Evolutionary conservation across 2,888 invertebrate genomes (phyloP), one percentile per base, ranked within the genome.

Genomic region (Cryptocheilus praepositus): DNA sequence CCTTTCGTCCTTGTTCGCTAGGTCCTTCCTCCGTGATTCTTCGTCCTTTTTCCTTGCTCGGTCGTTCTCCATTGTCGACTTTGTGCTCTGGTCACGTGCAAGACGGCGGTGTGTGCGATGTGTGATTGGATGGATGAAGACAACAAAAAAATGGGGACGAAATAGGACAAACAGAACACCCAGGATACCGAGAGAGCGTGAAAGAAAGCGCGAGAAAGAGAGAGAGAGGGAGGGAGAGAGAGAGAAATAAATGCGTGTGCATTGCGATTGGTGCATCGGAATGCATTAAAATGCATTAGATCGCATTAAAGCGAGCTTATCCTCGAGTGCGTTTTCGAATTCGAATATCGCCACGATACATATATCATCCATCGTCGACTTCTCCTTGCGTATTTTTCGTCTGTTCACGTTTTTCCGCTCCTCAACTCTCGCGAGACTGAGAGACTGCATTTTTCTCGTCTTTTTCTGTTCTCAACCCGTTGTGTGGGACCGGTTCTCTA

Each of bases 1-100:
- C 80, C 91, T 91, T 0, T 90, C 89, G 75, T 91, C 91, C 77
- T 91, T 90, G 46, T 90, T 86, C 43, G 87, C 89, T 52, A 91
- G 89, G 74, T 91, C 91, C 11, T 62, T 63, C 49, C 65, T 70
- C 73, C 74, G 65, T 7, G 64, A 46, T 16, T 3, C 53, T 0
- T 55, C 44, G 19, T 55, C 55, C 54, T 19, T 54, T 5, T 0
- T 61, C 5, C 18, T 44, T 7, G 16, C 36, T n/a, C 36, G 49
- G 8, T 49, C 49, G 7, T 11, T 1, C 16, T 18, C 49, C n/a
- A 16, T 49, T 16, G 49, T 11, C 36, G 49, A 49, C 49, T 18
- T 49, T 49, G 16, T 49, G 49, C 49, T 18, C 53, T 28, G 28
- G n/a, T 16, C 25, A 15, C 28, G 22, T 28, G 28, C 28, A 13